Base-by-base conservation (phyloP, 1,140 invertebrate species). In the Caenorhabditis inopinata region DNA sequence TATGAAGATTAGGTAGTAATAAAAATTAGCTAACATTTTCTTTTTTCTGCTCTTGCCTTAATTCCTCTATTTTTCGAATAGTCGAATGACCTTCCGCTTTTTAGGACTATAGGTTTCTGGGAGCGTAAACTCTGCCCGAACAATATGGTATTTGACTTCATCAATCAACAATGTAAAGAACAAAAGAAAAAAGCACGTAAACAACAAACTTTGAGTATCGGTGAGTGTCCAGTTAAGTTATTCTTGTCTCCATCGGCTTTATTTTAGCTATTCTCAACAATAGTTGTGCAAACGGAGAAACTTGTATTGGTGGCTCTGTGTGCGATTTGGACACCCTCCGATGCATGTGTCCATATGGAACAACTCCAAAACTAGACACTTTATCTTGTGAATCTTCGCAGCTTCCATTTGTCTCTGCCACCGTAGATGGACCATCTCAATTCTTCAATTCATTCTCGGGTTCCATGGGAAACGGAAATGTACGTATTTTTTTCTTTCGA, bases 231-330 rank as follows among this genome's bases (percentile, higher is more conserved):
- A 23, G 21, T 47, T 32, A 18, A 23, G 32, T 7, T 9, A 53
- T 46, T 29, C 29, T 75, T 25, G 79, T 27, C 18, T 74, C 25
- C n/a, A 82, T 38, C 29, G 23, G 29, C 32, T 23, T 48, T 9
- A 21, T 27, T 46, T 83, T 53, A 86, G 86, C 87, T 0, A 87
- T 87, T 76, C 75, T 87, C 45, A 87, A 87, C 81, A 88, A 88
- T 48, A 80, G 80, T 29, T 87, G 86, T 76, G 86, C 83, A 25
- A 82, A 85, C 47, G 86, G 86, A 29, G 87, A 87, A 48, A 82
- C 82, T 38, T 87, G 86, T 53, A 89, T 89, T 53, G 86, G 86
- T 25, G 85, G 85, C n/a, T 89, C 87, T 46, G 85, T 87, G 25
- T 87, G 86, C 68, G 86, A 87, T 51, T 73, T 81, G 11, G 68